phyloP scores from a whole-genome alignment of 2,888 invertebrate genomes.

The Tricholauxania praeusta region DNA sequence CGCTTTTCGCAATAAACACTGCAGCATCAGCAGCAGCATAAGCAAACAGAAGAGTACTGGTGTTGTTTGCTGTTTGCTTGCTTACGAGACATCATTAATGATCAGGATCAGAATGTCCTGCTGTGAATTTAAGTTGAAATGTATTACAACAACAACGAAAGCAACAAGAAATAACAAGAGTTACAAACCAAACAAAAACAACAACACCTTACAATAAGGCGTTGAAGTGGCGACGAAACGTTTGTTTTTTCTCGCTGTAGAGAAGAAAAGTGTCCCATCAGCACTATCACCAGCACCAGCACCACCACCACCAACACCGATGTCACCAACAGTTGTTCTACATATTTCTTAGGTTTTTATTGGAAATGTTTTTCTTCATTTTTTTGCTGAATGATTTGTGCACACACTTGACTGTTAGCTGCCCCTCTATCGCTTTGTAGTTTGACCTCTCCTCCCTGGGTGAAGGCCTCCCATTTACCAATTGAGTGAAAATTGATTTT shows the following conservation, averaged over 20 bases:
- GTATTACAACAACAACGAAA: slow-evolving; percentile 21
- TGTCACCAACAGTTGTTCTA: neutral
- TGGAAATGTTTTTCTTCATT: neutral
- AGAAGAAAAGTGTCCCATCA: neutral
- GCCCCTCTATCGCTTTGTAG: neutral
- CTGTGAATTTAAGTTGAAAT: slow-evolving; percentile 42
- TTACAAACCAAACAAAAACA: slow-evolving; percentile 21
- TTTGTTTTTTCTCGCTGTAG: neutral
- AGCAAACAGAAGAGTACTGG: too few relatives aligned
- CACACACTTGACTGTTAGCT: slow-evolving; percentile 5
- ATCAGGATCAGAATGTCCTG: slow-evolving; percentile 41
- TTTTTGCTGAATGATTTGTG: slow-evolving; percentile 22
- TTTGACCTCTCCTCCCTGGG: neutral
- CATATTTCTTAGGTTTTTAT: neutral
- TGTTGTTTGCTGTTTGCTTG: neutral
- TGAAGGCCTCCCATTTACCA: slow-evolving; percentile 18
- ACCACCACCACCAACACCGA: neutral
- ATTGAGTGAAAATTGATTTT: slow-evolving; percentile 34
- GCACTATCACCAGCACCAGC: neutral
- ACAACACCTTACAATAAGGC: slow-evolving; percentile 46
- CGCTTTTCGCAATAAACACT: too few relatives aligned
- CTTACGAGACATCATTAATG: slow-evolving; percentile 37
- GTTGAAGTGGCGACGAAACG: slow-evolving; percentile 52
- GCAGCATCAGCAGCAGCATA: too few relatives aligned
- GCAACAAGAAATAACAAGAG: neutral